Evolutionary conservation across 2,797 vertebrate genomes (phyloP), one percentile per base, ranked within the genome.

Genomic region (Trachops cirrhosus): DNA sequence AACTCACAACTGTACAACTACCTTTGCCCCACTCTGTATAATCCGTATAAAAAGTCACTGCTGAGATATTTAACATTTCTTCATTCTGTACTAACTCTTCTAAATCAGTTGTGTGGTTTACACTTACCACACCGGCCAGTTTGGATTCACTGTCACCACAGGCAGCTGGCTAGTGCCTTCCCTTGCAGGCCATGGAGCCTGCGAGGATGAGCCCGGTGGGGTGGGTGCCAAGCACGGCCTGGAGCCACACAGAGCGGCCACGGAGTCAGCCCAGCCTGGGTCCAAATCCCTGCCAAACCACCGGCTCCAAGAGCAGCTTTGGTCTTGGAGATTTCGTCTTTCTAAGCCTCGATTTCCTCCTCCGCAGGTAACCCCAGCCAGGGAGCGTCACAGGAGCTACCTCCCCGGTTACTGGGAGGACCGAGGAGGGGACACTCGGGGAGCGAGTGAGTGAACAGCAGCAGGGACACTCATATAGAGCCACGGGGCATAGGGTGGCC

Each of bases 321-420:
- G 18, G n/a, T 54, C n/a, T n/a, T n/a, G n/a, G n/a, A n/a, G n/a
- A 54, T 11, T 91, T 41, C 15, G 74, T 80, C 64, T 91, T 73
- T 67, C 14, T 46, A 77, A 91, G 80, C 39, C 68, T 94, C 67
- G 34, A 37, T 46, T 71, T 94, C 75, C 67, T 82, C 67, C n/a
- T n/a, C 48, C 29, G 26, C 46, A 29, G 29, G 59, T 52, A 50
- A 18, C 11, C 46, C 12, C 0, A 41, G 4, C 57, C 0, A 12
- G 15, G 34, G 54, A 85, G 0, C 29, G 24, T 32, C 59, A 67
- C 62, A 85, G 75, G 0, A 64, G 73, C 57, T 2, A 5, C 32
- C 18, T 71, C 54, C 41, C 50, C 9, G 34, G 79, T 21, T 57
- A 57, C 2, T 16, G 57, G n/a, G 19, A 74, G 16, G 37, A 26